phyloP scores from a whole-genome alignment of 2,113 vertebrate species.

The Suncus etruscus region DNA sequence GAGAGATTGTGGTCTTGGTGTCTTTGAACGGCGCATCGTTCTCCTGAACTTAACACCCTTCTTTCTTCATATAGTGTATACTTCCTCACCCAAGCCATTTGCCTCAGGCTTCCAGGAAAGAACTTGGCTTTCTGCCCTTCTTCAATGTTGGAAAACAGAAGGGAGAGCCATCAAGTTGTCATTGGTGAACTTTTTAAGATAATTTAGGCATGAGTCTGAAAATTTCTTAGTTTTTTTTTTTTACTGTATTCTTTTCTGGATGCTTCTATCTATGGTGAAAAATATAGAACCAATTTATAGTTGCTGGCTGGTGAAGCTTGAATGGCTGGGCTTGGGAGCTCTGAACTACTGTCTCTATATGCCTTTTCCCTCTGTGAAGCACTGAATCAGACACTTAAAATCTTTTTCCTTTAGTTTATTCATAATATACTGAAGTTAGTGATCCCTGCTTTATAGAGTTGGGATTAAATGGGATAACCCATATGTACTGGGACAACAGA shows the following conservation, averaged over 20 bases:
- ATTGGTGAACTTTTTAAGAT: background rate
- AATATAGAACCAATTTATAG: background rate
- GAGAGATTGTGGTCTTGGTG: no score
- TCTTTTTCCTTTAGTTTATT: no score
- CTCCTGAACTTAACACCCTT: no score
- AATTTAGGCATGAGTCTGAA: constrained; percentile 20
- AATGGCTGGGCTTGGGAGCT: background rate
- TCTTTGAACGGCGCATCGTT: no score
- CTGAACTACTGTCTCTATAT: background rate
- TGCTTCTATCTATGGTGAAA: background rate
- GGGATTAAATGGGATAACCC: no score
- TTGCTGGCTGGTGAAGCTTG: background rate
- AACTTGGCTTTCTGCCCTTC: background rate
- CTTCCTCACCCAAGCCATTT: background rate
- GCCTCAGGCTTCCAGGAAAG: constrained; percentile 15
- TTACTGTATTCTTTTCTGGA: background rate
- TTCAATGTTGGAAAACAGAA: constrained; percentile 29
- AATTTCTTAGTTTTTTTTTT: background rate
- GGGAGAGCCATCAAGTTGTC: background rate
- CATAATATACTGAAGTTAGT: no score
- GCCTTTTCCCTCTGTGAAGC: background rate
- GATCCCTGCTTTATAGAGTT: no score
- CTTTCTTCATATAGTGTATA: background rate
- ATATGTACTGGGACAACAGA: no score
- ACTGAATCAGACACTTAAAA: background rate